Percentiles rank a stretch among this genome's conserved stretches.
These are phyloP conservation scores for Cheilosia impressa DNA, from an alignment of 2,888 invertebrate species.

Conservation along the genomic window DNA sequence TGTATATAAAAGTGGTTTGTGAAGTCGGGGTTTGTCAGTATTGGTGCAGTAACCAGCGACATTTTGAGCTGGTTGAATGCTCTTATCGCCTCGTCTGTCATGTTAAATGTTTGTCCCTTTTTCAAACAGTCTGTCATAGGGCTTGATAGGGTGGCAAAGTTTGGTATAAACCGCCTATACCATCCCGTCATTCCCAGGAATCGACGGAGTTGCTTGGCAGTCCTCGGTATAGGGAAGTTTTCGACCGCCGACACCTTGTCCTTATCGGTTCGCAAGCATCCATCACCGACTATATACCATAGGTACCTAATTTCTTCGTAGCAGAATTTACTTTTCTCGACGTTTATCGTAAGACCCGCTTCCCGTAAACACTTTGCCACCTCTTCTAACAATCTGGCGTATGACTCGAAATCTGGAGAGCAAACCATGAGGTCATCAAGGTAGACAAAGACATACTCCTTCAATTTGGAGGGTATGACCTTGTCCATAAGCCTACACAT, in stretches of 20 bases:
- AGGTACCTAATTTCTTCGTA: too few relatives aligned
- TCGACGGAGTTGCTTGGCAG: background rate
- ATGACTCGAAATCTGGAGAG: background rate
- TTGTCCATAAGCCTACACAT: background rate
- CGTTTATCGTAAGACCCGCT: background rate
- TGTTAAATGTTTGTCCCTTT: background rate
- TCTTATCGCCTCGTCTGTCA: slow-evolving; percentile 1
- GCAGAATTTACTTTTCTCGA: slow-evolving; percentile 3
- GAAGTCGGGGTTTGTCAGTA: background rate
- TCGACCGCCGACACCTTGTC: too few relatives aligned
- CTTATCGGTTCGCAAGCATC: background rate
- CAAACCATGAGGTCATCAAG: background rate
- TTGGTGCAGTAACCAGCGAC: background rate
- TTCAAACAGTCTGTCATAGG: background rate
- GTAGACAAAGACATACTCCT: background rate
- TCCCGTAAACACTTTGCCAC: too few relatives aligned
- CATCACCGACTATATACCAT: slow-evolving; percentile 2
- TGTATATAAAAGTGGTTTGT: background rate
- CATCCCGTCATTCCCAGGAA: background rate
- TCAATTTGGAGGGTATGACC: background rate
- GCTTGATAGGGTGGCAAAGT: background rate
- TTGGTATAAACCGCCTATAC: background rate
- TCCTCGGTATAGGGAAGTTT: background rate
- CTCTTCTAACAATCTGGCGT: background rate
- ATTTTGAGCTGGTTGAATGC: background rate